Evolutionary conservation across 2,113 vertebrate genomes (phyloP).

Genomic region (Chunga burmeisteri): DNA sequence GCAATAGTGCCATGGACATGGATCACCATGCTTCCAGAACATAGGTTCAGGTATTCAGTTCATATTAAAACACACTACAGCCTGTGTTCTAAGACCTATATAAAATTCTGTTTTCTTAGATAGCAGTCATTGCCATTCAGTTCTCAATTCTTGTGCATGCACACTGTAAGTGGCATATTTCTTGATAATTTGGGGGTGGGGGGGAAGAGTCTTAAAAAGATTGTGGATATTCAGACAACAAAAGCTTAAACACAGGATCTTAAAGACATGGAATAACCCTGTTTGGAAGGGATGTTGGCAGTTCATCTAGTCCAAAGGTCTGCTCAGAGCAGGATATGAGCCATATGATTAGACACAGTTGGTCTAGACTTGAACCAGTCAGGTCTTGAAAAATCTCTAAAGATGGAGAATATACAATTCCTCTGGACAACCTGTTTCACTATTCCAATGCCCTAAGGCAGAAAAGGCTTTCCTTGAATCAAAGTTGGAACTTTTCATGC

Average conservation of each 20-base stretch:
- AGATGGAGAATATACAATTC: not conserved
- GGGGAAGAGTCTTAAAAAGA: not conserved
- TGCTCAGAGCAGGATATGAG: not conserved
- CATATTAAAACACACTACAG: not conserved
- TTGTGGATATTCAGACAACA: not conserved
- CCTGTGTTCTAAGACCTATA: not conserved
- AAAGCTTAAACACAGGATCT: not conserved
- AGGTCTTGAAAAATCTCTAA: not conserved
- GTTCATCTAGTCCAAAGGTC: not conserved
- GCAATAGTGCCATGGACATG: rapidly evolving
- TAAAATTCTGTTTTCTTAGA: not conserved
- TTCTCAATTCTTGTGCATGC: not conserved
- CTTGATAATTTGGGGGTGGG: not conserved
- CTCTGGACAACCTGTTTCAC: not conserved
- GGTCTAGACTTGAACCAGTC: not conserved
- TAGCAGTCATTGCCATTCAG: not conserved
- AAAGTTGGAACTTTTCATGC: not conserved
- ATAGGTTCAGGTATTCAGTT: not conserved
- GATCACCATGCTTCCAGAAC: not conserved
- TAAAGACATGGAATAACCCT: not conserved
- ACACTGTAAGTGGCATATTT: not conserved
- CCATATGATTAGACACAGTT: not conserved
- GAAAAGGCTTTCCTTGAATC: not conserved
- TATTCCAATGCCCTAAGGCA: not conserved
- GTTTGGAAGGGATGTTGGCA: not conserved